Evolutionary conservation across 1,140 invertebrate species (phyloP).

Genomic region (Heliconius eleuchia): DNA sequence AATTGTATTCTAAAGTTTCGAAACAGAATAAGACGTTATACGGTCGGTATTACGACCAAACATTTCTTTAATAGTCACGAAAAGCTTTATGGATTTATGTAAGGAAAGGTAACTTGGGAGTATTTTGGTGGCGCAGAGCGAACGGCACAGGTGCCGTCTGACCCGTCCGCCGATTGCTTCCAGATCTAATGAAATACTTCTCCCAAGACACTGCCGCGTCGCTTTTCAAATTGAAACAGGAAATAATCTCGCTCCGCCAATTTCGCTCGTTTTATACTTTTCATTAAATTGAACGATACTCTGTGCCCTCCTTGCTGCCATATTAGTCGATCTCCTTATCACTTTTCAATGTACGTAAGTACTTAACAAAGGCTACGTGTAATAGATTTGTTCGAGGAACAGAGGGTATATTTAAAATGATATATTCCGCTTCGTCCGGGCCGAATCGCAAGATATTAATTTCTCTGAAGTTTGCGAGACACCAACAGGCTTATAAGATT

Average conservation of each 20-base stretch:
- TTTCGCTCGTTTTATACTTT: constrained; percentile 65
- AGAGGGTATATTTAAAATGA: constrained; percentile 4
- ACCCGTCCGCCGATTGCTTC: constrained; percentile 52
- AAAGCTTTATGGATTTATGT: constrained; percentile 18
- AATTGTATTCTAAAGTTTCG: constrained; percentile 23
- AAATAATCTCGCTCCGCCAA: constrained; percentile 67
- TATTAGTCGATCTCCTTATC: constrained; percentile 24
- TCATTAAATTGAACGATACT: constrained; percentile 55
- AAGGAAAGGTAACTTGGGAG: constrained; percentile 15
- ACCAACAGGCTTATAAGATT: constrained; percentile 78
- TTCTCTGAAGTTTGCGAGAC: constrained; percentile 59
- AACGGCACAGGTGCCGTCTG: constrained; percentile 57
- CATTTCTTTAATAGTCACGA: constrained; percentile 28
- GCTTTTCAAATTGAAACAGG: constrained; percentile 68
- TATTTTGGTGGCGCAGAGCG: constrained; percentile 34
- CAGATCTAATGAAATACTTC: constrained; percentile 69
- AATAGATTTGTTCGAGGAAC: background rate
- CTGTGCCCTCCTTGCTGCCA: constrained; percentile 18
- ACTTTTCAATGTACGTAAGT: constrained; percentile 12
- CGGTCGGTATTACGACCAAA: constrained; percentile 17
- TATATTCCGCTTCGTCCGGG: background rate
- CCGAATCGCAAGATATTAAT: constrained; percentile 58
- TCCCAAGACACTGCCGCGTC: constrained; percentile 61
- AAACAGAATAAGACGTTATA: constrained; percentile 18
- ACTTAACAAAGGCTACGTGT: background rate